Conservation (phyloP, 2,797 vertebrate species). For the Catharus ustulatus region DNA sequence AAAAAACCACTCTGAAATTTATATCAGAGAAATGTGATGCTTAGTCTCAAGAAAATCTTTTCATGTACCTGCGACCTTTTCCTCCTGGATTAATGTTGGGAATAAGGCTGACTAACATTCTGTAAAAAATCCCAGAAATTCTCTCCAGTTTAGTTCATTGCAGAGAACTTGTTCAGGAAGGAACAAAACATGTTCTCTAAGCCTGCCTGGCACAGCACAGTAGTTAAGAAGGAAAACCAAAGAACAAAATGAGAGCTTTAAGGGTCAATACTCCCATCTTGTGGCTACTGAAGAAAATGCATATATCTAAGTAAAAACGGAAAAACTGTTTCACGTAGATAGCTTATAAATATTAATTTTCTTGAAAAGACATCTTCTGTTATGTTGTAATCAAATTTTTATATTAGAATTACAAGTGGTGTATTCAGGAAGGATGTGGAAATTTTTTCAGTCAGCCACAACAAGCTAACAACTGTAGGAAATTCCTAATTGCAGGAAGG, state of each 20-base stretch:
- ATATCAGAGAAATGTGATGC: not conserved
- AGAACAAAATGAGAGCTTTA: not conserved
- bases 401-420: not conserved
- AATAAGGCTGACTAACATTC: not conserved
- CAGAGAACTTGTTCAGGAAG: not conserved
- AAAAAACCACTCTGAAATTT: not conserved
- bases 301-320: not conserved
- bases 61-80: not conserved
- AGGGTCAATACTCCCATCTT: slow-evolving; percentile 77
- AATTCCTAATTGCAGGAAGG: not conserved
- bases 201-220: not conserved
- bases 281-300: slow-evolving; percentile 61
- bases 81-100: not conserved
- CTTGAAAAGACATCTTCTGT: not conserved
- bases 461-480: not conserved
- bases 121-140: not conserved
- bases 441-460: not conserved
- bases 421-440: not conserved
- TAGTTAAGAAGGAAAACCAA: not conserved
- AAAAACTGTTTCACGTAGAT: accelerated
- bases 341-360: not conserved
- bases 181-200: not conserved
- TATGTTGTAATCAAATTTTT: not conserved
- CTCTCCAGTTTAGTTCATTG: not conserved
- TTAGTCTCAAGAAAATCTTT: not conserved